Evolutionary conservation across 2,888 invertebrate genomes (phyloP).

Genomic region (Tetragonula carbonaria): DNA sequence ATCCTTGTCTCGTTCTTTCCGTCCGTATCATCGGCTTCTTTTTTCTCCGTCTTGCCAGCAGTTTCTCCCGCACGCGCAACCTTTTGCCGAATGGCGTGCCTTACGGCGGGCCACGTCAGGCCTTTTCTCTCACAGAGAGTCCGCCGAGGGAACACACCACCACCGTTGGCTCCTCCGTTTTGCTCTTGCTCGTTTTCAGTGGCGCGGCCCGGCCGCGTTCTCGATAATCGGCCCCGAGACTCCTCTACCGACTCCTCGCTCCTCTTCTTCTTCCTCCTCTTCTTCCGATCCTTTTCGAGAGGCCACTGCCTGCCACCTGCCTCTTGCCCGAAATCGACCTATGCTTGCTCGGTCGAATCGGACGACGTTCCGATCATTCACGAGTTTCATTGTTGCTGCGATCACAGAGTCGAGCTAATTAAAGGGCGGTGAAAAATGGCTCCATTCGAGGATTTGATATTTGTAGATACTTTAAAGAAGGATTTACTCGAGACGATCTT

Average conservation of each 20-base stretch:
- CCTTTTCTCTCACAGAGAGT: slow-evolving; percentile 41
- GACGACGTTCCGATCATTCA: background rate
- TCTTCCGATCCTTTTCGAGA: slow-evolving; percentile 34
- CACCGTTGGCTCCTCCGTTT: slow-evolving; percentile 53
- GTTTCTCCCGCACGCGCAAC: slow-evolving; percentile 58
- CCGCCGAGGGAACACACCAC: slow-evolving; percentile 50
- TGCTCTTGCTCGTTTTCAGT: slow-evolving; percentile 68
- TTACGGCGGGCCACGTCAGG: slow-evolving; percentile 63
- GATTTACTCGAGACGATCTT: too few species aligned
- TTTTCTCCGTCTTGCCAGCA: slow-evolving; percentile 31
- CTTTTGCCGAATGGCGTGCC: slow-evolving; percentile 73
- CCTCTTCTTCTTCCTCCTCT: background rate
- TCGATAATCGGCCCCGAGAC: slow-evolving; percentile 65
- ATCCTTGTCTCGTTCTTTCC: background rate
- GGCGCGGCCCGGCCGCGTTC: slow-evolving; percentile 64
- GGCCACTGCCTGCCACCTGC: background rate
- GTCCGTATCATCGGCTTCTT: slow-evolving; percentile 35
- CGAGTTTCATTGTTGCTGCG: background rate
- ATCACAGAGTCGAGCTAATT: background rate
- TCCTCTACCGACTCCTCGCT: slow-evolving; percentile 60
- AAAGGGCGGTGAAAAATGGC: too few species aligned
- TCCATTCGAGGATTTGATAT: too few species aligned
- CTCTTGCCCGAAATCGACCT: background rate
- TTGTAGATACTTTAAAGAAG: too few species aligned
- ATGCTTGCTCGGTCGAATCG: background rate